phyloP scores from a whole-genome alignment of 2,888 invertebrate species.

The Camptogramma bilineatum region DNA sequence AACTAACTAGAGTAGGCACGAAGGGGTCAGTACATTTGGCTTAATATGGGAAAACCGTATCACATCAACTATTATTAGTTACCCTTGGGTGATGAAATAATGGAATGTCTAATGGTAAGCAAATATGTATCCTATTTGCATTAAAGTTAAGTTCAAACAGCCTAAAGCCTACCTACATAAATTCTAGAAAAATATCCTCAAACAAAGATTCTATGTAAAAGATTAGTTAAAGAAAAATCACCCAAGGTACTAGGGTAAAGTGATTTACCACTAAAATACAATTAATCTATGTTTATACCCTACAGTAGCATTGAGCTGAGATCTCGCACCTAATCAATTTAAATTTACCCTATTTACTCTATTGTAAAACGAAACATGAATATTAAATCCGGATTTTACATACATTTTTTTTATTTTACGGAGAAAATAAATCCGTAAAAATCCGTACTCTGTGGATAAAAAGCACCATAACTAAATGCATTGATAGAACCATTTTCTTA shows the following conservation, averaged over 20 bases:
- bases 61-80: conserved; percentile 76
- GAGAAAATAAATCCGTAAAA: neutral
- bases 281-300: conserved; percentile 69
- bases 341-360: conserved; percentile 39
- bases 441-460: conserved; percentile 12
- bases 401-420: neutral
- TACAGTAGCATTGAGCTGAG: conserved; percentile 84
- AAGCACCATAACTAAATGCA: conserved; percentile 38
- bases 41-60: conserved; percentile 80
- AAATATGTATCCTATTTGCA: conserved; percentile 10
- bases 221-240: conserved; percentile 39
- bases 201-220: conserved; percentile 15
- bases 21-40: conserved; percentile 85
- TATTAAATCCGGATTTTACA: conserved; percentile 16
- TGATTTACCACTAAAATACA: conserved; percentile 71
- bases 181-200: conserved; percentile 22
- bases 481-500: conserved; percentile 26
- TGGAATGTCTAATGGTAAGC: conserved; percentile 65
- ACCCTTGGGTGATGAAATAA: conserved; percentile 61
- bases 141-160: conserved; percentile 13
- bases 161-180: conserved; percentile 10
- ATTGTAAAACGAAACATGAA: conserved; percentile 38
- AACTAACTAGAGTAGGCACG: conserved; percentile 78
- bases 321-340: conserved; percentile 71
- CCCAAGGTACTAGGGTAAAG: conserved; percentile 75